phyloP scores from a whole-genome alignment of 2,113 vertebrate species.

The Pyxicephalus adspersus region DNA sequence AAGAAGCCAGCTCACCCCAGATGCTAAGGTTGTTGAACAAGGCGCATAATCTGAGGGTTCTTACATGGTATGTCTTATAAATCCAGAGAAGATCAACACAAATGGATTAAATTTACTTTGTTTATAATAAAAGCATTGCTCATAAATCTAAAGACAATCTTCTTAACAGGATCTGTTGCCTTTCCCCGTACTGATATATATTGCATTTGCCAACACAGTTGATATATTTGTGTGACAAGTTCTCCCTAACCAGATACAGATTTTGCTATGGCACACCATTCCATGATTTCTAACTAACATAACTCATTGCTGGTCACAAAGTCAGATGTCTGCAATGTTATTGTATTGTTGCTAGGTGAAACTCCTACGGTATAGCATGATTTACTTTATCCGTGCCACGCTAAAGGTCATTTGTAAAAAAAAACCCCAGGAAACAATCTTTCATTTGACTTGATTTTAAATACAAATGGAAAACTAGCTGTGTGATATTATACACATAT shows the following conservation, averaged over 20 bases:
- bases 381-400: constrained; percentile 20
- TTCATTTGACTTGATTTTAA: constrained; percentile 16
- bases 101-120: too few relatives aligned
- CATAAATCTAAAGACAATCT: too few relatives aligned
- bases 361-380: constrained; percentile 12
- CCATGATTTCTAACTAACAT: neutral
- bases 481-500: constrained; percentile 8
- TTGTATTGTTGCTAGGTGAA: constrained; percentile 45
- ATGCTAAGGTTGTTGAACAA: too few relatives aligned
- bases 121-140: too few relatives aligned
- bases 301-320: neutral
- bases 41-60: too few relatives aligned
- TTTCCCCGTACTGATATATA: too few relatives aligned
- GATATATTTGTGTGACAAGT: neutral
- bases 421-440: constrained; percentile 2
- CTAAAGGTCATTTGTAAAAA: constrained; percentile 40
- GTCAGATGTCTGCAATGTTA: constrained; percentile 17
- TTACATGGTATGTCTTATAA: too few relatives aligned
- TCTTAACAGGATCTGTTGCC: too few relatives aligned
- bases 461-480: constrained; percentile 6
- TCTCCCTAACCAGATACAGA: neutral
- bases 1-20: too few relatives aligned
- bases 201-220: too few relatives aligned
- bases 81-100: too few relatives aligned
- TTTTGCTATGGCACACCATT: neutral